Evolutionary conservation across 2,113 vertebrate genomes (phyloP), one percentile per base, ranked within the genome.

Genomic region (Leptocoma aspasia): DNA sequence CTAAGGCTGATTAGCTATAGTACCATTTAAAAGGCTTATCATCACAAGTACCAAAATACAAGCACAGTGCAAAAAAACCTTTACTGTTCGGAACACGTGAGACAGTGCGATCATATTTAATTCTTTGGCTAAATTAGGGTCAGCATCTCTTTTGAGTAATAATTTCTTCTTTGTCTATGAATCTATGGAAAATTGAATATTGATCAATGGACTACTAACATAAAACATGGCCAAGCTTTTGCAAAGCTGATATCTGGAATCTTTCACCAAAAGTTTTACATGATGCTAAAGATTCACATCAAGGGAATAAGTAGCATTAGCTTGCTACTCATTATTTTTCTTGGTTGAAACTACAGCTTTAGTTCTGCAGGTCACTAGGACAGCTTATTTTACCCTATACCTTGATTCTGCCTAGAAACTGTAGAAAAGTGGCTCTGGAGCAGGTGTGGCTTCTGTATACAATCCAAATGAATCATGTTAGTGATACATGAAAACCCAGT

Each of bases 81-180:
- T 61, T 39, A 42, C 27, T 9, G 15, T 47, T 95, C 79, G 88
- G 31, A 90, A 70, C 6, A 13, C 0, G 0, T 50, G 24, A 68
- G 30, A 70, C 35, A 27, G 10, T 76, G n/a, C 0, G 0, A 52
- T 42, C 12, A 11, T 14, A 10, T 56, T 33, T 47, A 71, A 24
- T 79, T 54, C 5, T 69, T 76, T 68, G 49, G 31, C 31, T 82
- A 35, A 82, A 69, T 17, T 77, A 42, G 24, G 78, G 16, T n/a
- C 26, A 69, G 45, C n/a, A 31, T 53, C 33, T 66, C 44, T 90
- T 82, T 80, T 70, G 65, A 72, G 49, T 44, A 77, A 12, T 15
- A 52, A 39, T 57, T 86, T 7, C 4, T 60, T 82, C 92, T 37
- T 73, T 70, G 5, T 68, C 31, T 69, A 2, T 82, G 56, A 66